Percentiles rank a stretch among this genome's conserved stretches.
phyloP scores from a whole-genome alignment of 2,888 invertebrate species.

The Dione vanillae region DNA sequence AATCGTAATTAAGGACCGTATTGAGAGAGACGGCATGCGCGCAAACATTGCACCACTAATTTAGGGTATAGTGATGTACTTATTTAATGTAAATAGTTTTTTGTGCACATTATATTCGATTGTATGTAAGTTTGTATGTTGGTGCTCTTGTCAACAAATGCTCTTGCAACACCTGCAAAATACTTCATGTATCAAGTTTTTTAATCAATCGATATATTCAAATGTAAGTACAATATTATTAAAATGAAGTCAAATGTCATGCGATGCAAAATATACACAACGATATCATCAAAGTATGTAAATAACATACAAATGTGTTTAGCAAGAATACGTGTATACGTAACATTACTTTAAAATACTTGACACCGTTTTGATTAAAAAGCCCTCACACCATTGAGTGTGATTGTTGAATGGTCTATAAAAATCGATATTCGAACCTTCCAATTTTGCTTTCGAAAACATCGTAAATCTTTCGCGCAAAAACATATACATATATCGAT shows the following conservation, averaged over 20 bases:
- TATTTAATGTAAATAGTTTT: conserved; percentile 30
- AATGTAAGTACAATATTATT: conserved; percentile 15
- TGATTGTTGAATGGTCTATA: conserved; percentile 76
- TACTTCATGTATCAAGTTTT: background rate
- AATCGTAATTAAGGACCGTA: conserved; percentile 80
- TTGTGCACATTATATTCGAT: conserved; percentile 14
- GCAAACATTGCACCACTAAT: conserved; percentile 64
- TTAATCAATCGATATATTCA: conserved; percentile 14
- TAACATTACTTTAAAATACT: conserved; percentile 25
- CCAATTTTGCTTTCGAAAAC: conserved; percentile 77
- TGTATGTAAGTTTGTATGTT: background rate
- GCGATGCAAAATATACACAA: background rate
- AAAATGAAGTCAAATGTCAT: conserved; percentile 14
- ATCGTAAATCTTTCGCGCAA: conserved; percentile 79
- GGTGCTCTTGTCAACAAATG: background rate
- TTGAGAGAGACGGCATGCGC: conserved; percentile 75
- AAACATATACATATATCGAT: conserved; percentile 50
- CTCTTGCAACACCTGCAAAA: conserved; percentile 13
- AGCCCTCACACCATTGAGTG: conserved; percentile 63
- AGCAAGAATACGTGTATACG: conserved; percentile 4
- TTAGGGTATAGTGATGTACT: conserved; percentile 63
- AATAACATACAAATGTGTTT: conserved; percentile 12
- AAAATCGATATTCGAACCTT: conserved; percentile 75
- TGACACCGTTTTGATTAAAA: conserved; percentile 41
- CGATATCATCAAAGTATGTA: background rate